Evolutionary conservation across 1,140 invertebrate species (phyloP).

Genomic region (Macrotrachela quadricornifera): DNA sequence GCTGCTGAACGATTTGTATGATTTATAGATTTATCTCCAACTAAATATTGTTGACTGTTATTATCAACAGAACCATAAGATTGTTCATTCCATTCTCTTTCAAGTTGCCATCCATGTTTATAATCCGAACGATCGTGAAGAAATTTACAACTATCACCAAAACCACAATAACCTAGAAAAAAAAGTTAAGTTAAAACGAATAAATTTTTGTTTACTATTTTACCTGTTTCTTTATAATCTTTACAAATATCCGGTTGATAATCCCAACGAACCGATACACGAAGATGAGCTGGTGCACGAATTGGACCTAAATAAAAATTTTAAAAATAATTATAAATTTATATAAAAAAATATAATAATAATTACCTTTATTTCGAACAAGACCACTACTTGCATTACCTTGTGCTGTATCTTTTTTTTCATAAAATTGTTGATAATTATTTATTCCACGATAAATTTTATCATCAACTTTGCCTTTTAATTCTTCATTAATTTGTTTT

Average conservation of each 20-base stretch:
- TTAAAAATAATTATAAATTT: conserved; percentile 38
- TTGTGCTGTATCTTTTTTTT: conserved; percentile 67
- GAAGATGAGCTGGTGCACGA: conserved; percentile 71
- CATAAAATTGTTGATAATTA: conserved; percentile 75
- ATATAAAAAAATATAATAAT: no score
- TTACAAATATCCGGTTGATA: conserved; percentile 99
- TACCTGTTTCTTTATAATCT: conserved; percentile 94
- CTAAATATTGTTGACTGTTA: no score
- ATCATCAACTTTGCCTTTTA: conserved; percentile 42
- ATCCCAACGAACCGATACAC: conserved; percentile 90
- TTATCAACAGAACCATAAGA: no score
- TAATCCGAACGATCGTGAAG: conserved; percentile 91
- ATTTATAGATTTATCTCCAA: no score
- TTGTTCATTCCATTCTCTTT: conserved; percentile 47
- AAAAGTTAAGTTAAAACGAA: no score
- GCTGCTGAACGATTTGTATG: neutral
- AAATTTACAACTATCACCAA: conserved; percentile 85
- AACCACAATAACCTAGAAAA: conserved; percentile 8
- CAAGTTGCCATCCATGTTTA: conserved; percentile 93
- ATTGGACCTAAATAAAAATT: conserved; percentile 57
- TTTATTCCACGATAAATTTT: conserved; percentile 83
- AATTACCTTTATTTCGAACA: conserved; percentile 44
- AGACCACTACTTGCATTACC: conserved; percentile 33
- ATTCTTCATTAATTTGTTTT: conserved; percentile 56
- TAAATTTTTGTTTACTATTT: no score